phyloP scores from a whole-genome alignment of 1,140 invertebrate species.

The Palaemon carinicauda region DNA sequence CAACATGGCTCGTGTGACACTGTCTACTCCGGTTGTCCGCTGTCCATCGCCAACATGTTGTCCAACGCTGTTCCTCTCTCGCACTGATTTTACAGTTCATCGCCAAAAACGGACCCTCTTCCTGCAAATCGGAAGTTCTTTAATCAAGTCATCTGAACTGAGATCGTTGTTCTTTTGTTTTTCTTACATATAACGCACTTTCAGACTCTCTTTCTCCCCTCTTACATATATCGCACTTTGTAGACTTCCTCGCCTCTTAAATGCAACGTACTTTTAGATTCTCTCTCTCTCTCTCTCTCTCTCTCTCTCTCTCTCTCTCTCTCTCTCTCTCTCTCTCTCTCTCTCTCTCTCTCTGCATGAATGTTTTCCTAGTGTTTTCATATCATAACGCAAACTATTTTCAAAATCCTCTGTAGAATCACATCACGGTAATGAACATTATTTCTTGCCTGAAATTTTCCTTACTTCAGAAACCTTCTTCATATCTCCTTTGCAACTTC shows the following conservation, averaged over 20 bases:
- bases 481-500: too few relatives aligned
- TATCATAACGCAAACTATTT: too few relatives aligned
- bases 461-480: too few relatives aligned
- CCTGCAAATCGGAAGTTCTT: not conserved
- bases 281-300: not conserved
- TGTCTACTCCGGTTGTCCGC: slow-evolving; percentile 23
- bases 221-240: not conserved
- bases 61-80: not conserved
- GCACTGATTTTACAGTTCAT: not conserved
- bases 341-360: not conserved
- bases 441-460: too few relatives aligned
- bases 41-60: slow-evolving; percentile 23
- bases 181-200: not conserved
- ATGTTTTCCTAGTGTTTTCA: not conserved
- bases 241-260: too few relatives aligned
- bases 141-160: too few relatives aligned
- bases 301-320: not conserved
- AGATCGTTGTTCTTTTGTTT: not conserved
- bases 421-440: too few relatives aligned
- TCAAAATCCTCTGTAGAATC: too few relatives aligned
- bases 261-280: too few relatives aligned
- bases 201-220: not conserved
- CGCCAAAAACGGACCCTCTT: too few relatives aligned
- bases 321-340: not conserved
- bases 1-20: slow-evolving; percentile 20